These are phyloP conservation scores for Aproaerema taeniolella DNA, from an alignment of 2,888 invertebrate genomes.

Conservation along the genomic window DNA sequence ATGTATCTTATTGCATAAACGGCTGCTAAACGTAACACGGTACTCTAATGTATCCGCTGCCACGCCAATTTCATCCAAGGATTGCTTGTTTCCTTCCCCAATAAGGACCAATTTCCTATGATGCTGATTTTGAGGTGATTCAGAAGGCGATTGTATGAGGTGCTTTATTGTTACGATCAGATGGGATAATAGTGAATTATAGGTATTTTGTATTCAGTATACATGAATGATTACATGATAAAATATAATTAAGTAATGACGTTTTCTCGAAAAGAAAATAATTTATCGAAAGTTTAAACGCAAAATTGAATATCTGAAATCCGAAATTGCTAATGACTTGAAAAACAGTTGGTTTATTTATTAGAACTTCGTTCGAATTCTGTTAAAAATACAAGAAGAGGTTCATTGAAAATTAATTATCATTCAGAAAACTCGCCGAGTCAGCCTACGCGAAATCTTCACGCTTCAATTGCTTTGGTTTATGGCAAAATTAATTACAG, in stretches of 20 bases:
- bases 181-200: too few relatives aligned
- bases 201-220: too few relatives aligned
- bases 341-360: conserved; percentile 12
- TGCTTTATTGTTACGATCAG: too few relatives aligned
- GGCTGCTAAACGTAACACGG: conserved; percentile 40
- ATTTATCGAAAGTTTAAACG: not conserved
- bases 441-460: conserved; percentile 69
- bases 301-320: conserved; percentile 1
- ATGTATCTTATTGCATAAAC: conserved; percentile 63
- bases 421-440: conserved; percentile 56
- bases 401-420: conserved; percentile 59
- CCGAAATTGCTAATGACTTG: conserved; percentile 12
- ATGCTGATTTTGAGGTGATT: conserved; percentile 5
- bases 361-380: conserved; percentile 19
- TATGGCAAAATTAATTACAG: conserved; percentile 74
- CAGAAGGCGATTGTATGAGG: conserved; percentile 5
- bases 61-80: conserved; percentile 24
- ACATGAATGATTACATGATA: not conserved
- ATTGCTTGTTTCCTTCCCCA: conserved; percentile 8
- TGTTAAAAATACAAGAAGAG: conserved; percentile 50
- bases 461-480: conserved; percentile 75
- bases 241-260: not conserved
- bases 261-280: not conserved
- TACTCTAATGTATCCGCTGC: conserved; percentile 22
- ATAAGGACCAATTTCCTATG: conserved; percentile 8